Percentiles rank a stretch among this genome's conserved stretches.
Evolutionary conservation across 2,797 vertebrate species (phyloP).

Genomic region (Hydrophis major): DNA sequence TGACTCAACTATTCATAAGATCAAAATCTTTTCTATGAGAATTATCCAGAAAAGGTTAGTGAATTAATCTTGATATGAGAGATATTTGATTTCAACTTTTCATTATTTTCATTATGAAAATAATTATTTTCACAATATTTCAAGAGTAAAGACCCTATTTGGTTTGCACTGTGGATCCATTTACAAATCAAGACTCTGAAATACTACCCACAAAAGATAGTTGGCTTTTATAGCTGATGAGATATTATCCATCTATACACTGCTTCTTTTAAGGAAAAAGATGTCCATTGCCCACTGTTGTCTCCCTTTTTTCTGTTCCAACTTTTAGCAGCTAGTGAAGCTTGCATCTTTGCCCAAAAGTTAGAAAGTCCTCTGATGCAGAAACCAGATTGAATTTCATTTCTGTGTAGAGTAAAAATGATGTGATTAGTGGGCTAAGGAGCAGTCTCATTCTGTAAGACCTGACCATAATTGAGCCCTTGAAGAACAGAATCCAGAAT

Average conservation of each 20-base stretch:
- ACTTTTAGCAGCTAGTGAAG: neutral
- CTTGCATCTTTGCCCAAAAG: neutral
- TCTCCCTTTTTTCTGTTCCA: neutral
- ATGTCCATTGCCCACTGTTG: neutral
- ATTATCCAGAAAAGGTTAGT: neutral
- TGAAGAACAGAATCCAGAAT: neutral
- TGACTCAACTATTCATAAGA: neutral
- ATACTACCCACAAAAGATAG: neutral
- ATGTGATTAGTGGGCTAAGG: neutral
- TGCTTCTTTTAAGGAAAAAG: neutral
- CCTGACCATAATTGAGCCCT: neutral
- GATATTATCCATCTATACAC: neutral
- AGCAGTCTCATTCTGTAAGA: neutral
- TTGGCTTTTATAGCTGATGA: neutral
- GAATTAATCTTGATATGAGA: slow-evolving; percentile 4
- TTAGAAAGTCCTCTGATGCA: neutral
- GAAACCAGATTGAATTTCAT: neutral
- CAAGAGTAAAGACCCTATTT: neutral
- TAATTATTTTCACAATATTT: too few species aligned
- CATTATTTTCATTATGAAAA: neutral
- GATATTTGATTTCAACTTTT: neutral
- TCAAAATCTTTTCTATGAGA: neutral
- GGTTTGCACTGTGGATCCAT: neutral
- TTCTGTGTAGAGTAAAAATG: neutral
- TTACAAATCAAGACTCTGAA: neutral